A percentile compares a stretch with the other conserved stretches of the same genome.
Conservation (phyloP, 2,888 invertebrate species). For the Drosophila mercatorum region DNA sequence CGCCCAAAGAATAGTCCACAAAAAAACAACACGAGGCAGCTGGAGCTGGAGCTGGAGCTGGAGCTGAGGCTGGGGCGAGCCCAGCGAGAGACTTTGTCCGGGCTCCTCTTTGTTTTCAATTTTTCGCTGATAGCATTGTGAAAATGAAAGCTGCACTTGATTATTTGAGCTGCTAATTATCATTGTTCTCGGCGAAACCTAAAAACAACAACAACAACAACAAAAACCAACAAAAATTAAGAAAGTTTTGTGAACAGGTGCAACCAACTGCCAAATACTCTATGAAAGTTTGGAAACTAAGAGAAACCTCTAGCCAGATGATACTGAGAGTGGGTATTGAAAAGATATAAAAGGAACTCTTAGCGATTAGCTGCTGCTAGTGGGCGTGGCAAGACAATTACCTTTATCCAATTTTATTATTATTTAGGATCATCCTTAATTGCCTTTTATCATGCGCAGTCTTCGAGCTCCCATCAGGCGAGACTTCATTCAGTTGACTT, state of each 20-base stretch:
- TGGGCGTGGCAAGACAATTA: too few relatives aligned
- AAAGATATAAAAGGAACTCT: too few relatives aligned
- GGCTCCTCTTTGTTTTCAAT: conserved; percentile 55
- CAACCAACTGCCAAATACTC: conserved; percentile 7
- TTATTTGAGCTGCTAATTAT: conserved; percentile 73
- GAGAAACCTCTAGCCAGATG: too few relatives aligned
- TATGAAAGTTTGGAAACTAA: not conserved
- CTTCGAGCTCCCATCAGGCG: too few relatives aligned
- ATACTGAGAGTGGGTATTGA: too few relatives aligned
- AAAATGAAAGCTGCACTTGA: conserved; percentile 75
- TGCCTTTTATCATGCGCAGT: too few relatives aligned
- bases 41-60: not conserved
- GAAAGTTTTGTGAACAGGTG: not conserved
- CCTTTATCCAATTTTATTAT: too few relatives aligned
- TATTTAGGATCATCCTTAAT: too few relatives aligned
- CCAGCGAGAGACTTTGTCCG: conserved; percentile 46
- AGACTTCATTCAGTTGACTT: too few relatives aligned
- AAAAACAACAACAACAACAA: conserved; percentile 5
- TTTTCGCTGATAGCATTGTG: conserved; percentile 54
- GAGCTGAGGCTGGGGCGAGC: not conserved
- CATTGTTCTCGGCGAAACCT: conserved; percentile 49
- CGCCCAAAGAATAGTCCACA: conserved; percentile 30
- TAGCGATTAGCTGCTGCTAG: too few relatives aligned
- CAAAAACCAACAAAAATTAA: not conserved
- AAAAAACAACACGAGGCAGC: conserved; percentile 8